Evolutionary conservation across 2,113 vertebrate species (phyloP), one percentile per base, ranked within the genome.

Genomic region (Hypocryptadius cinnamomeus): DNA sequence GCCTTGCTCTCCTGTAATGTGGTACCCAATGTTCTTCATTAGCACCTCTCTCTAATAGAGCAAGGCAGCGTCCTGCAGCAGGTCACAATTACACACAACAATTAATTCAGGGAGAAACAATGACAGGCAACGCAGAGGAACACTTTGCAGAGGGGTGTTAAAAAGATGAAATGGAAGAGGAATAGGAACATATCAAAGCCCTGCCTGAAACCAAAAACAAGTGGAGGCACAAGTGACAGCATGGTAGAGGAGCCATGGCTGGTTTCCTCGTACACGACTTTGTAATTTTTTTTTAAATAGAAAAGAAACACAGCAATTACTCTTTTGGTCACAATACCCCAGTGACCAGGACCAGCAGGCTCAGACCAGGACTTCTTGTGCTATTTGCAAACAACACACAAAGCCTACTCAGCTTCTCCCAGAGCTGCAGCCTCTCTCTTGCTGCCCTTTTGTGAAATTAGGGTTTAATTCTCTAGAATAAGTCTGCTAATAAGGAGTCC

Each of bases 11-110:
- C 70, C 81, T 5, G 6, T 86, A 30, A 50, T 18, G 7, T 13
- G 79, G 94, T 60, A 97, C 96, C 93, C 85, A 95, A 92, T 96
- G 96, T 95, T 97, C 96, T 90, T 92, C 91, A 96, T 96, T 92
- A 96, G 94, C 90, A 95, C 85, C 70, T 44, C 53, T 12, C 25
- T 73, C 61, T 81, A 89, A 83, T 8, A 59, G 59, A 83, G 90
- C 74, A 79, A 94, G 85, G 28, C 71, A 89, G 76, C 2, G 31
- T 92, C 94, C 96, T 65, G 90, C 10, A 0, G 95, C 85, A 82
- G 81, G 78, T 85, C 30, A 71, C 63, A 94, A 94, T 79, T 80
- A 96, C 87, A 81, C 69, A n/a, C 40, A 22, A 39, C 81, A 96
- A 93, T 94, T 91, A 95, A 89, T 64, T 56, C 87, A 77, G 80